Conservation (phyloP, 2,888 invertebrate genomes). For the Sminthurides aquaticus region DNA sequence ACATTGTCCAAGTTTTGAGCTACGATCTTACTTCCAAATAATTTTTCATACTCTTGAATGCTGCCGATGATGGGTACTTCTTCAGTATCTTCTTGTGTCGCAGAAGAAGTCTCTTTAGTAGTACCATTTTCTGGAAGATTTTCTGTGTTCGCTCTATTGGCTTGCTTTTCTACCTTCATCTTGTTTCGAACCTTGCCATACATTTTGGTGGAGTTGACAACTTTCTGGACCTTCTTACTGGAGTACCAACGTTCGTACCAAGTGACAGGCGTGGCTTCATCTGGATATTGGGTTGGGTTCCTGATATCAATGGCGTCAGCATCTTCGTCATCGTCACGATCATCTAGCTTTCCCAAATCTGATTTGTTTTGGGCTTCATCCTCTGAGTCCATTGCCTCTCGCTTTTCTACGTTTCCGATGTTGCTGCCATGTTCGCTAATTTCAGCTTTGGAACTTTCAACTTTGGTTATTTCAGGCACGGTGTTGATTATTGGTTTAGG, state of each 20-base stretch:
- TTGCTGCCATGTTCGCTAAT: background rate
- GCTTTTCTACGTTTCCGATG: background rate
- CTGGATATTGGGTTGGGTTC: constrained; percentile 12
- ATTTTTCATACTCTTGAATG: constrained; percentile 44
- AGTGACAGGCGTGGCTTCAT: constrained; percentile 36
- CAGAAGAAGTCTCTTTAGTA: constrained; percentile 1
- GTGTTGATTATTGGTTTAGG: background rate
- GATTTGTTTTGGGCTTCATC: background rate
- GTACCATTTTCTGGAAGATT: constrained; percentile 3
- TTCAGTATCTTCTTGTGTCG: constrained; percentile 9
- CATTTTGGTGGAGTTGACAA: constrained; percentile 44
- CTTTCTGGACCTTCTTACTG: constrained; percentile 44
- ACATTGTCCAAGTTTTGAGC: constrained; percentile 11
- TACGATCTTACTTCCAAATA: constrained; percentile 40
- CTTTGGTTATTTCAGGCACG: background rate
- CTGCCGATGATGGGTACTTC: constrained; percentile 44
- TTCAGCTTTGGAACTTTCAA: background rate
- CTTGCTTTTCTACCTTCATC: constrained; percentile 25
- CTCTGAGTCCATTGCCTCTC: background rate
- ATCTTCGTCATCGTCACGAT: background rate
- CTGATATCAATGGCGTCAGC: background rate
- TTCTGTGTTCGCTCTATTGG: constrained; percentile 26
- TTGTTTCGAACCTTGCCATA: constrained; percentile 42
- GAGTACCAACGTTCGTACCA: constrained; percentile 45
- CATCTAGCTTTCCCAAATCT: background rate